Percentiles rank a stretch among this genome's conserved stretches.
Evolutionary conservation across 2,113 vertebrate genomes (phyloP).

Genomic region (Leucopsar rothschildi): DNA sequence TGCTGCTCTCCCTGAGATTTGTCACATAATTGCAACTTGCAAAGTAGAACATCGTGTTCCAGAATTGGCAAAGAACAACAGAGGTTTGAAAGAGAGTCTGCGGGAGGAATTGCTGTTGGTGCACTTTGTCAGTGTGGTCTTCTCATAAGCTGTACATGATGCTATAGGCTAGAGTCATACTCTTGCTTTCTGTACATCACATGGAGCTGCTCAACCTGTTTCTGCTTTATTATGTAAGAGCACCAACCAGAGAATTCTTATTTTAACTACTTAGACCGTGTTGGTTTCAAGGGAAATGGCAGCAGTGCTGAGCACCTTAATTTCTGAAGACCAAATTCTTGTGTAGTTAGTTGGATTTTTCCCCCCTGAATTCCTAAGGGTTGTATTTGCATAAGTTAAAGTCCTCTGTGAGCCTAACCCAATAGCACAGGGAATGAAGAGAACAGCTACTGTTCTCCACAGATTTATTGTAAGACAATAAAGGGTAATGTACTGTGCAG

Average conservation of each 20-base stretch:
- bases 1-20: neutral
- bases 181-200: neutral
- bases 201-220: neutral
- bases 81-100: neutral
- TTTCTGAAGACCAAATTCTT: neutral
- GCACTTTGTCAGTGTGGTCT: neutral
- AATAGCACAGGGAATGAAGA: neutral
- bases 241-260: neutral
- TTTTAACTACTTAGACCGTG: neutral
- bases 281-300: neutral
- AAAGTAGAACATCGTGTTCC: neutral
- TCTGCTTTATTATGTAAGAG: neutral
- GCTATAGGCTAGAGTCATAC: neutral
- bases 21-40: neutral
- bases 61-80: accelerated
- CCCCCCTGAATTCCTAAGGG: neutral
- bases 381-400: neutral
- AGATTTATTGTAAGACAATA: neutral
- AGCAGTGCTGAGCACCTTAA: neutral
- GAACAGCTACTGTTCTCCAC: neutral
- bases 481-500: neutral
- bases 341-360: neutral
- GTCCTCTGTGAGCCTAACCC: neutral
- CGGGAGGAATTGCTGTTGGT: neutral
- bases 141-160: neutral